A percentile compares a stretch with the other conserved stretches of the same genome.
Evolutionary conservation across 2,888 invertebrate genomes (phyloP).

Genomic region (Chloromyia formosa): DNA sequence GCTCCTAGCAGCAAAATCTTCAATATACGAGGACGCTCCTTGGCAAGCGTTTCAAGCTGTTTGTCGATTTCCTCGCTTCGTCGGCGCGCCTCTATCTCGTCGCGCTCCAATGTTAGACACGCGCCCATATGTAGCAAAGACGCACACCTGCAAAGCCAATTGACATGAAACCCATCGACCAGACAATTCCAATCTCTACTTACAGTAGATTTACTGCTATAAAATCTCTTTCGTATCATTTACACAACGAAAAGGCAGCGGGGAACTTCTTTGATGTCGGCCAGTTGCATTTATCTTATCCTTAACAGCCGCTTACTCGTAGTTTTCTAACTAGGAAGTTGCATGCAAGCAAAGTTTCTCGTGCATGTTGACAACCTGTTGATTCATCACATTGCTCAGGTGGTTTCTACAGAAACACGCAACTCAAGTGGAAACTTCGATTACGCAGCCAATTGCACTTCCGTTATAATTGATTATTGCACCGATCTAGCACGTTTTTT

Average conservation of each 20-base stretch:
- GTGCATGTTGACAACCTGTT: slow-evolving; percentile 34
- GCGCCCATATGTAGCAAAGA: slow-evolving; percentile 66
- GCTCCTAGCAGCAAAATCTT: slow-evolving; percentile 72
- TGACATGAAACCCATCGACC: not conserved
- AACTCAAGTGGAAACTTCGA: not conserved
- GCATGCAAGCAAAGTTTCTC: not conserved
- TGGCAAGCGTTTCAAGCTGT: slow-evolving; percentile 68
- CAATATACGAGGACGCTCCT: slow-evolving; percentile 69
- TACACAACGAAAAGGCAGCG: slow-evolving; percentile 3
- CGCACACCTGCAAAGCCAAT: slow-evolving; percentile 13
- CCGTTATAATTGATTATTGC: not conserved
- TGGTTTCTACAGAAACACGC: not conserved
- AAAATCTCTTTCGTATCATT: not conserved
- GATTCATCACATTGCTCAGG: slow-evolving; percentile 37
- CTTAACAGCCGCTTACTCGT: not conserved
- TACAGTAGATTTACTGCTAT: not conserved
- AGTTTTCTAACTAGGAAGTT: slow-evolving; percentile 15
- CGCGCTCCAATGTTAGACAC: slow-evolving; percentile 71
- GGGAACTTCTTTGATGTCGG: too few species aligned
- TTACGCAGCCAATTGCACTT: not conserved
- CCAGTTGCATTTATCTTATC: too few species aligned
- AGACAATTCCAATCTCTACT: not conserved
- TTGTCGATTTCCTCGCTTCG: slow-evolving; percentile 71
- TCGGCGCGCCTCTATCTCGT: slow-evolving; percentile 68
- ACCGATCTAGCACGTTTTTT: slow-evolving; percentile 36